Evolutionary conservation across 37 sponge, comb jelly and placozoan species (phyloP).

Genomic region (Chondrosia reniformis): DNA sequence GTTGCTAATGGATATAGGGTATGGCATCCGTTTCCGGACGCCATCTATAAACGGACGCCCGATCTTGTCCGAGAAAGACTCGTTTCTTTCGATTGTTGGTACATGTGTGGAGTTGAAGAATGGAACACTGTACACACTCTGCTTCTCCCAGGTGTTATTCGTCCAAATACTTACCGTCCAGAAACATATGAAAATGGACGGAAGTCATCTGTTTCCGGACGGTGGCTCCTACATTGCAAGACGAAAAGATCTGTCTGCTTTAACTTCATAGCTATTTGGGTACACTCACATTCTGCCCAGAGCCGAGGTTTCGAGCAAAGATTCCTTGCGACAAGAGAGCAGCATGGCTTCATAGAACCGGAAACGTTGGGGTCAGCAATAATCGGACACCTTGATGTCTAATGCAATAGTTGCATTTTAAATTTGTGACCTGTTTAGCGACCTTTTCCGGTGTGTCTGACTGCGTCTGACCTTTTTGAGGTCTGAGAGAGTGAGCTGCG

Average conservation of each 20-base stretch:
- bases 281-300: constrained; percentile 10
- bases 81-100: constrained; percentile 14
- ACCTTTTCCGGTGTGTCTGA: constrained; percentile 11
- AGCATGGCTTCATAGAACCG: constrained; percentile 6
- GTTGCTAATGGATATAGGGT: too few species aligned
- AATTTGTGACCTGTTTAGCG: constrained; percentile 14
- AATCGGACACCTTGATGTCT: not conserved
- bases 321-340: not conserved
- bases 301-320: constrained; percentile 1
- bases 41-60: constrained; percentile 13
- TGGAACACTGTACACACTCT: constrained; percentile 6
- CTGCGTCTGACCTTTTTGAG: constrained; percentile 7
- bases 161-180: not conserved
- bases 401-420: not conserved
- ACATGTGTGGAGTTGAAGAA: constrained; percentile 14
- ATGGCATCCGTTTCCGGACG: constrained; percentile 19
- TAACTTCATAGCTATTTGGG: constrained; percentile 2
- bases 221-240: constrained; percentile 9
- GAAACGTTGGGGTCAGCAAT: constrained; percentile 10
- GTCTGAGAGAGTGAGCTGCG: not conserved
- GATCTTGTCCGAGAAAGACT: not conserved
- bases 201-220: constrained; percentile 19
- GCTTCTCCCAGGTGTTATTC: not conserved
- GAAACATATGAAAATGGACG: constrained; percentile 18
- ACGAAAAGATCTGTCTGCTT: constrained; percentile 4